Evolutionary conservation across 2,888 invertebrate genomes (phyloP).

Genomic region (Thymelicus sylvestris): DNA sequence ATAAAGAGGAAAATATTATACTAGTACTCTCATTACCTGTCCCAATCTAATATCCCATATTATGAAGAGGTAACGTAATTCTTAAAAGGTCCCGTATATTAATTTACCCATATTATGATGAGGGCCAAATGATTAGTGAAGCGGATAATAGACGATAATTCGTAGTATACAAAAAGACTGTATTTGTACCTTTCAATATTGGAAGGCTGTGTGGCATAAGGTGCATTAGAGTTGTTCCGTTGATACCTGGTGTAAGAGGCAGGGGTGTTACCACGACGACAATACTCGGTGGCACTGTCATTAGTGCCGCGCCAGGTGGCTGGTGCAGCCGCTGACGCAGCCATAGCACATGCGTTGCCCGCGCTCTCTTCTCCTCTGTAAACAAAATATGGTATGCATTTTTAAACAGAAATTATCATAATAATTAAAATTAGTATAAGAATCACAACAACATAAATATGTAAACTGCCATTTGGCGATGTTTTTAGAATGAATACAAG

Average conservation of each 20-base stretch:
- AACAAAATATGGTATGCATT: constrained; percentile 23
- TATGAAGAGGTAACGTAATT: too few relatives aligned
- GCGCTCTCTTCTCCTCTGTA: constrained; percentile 76
- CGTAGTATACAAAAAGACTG: constrained; percentile 9
- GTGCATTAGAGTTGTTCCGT: constrained; percentile 78
- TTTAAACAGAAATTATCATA: too few relatives aligned
- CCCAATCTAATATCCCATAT: too few relatives aligned
- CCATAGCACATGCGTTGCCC: constrained; percentile 74
- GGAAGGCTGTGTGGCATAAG: constrained; percentile 77
- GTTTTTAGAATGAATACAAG: too few relatives aligned
- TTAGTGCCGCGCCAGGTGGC: constrained; percentile 81
- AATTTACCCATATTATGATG: background rate
- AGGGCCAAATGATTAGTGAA: constrained; percentile 16
- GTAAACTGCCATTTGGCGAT: too few relatives aligned
- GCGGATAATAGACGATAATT: constrained; percentile 8
- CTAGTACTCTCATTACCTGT: too few relatives aligned
- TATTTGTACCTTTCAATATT: constrained; percentile 73
- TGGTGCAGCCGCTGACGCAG: constrained; percentile 77
- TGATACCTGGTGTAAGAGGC: constrained; percentile 85
- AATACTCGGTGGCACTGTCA: constrained; percentile 79
- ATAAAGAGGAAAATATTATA: too few relatives aligned
- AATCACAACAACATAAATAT: too few relatives aligned
- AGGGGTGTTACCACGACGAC: constrained; percentile 80
- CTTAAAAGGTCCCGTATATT: too few relatives aligned
- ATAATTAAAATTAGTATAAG: too few relatives aligned